Evolutionary conservation across 2,888 invertebrate species (phyloP).

Genomic region (Gastracanthus pulcherrimus): DNA sequence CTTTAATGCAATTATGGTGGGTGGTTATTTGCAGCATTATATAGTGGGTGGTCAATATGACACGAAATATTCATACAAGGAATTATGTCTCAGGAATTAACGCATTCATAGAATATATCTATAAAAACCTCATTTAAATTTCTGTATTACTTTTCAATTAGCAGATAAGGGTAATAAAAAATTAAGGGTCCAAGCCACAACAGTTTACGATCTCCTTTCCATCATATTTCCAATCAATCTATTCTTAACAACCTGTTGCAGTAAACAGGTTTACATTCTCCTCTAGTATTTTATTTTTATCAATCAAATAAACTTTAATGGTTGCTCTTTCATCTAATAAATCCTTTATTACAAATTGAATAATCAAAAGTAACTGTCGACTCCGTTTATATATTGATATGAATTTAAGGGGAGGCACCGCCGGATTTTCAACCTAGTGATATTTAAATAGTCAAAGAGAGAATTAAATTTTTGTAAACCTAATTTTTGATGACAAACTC

Average conservation of each 20-base stretch:
- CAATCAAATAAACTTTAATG: neutral
- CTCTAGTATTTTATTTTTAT: too few relatives aligned
- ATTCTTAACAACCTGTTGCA: neutral
- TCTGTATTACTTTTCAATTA: slow-evolving; percentile 2
- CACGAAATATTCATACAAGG: neutral
- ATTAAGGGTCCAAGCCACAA: neutral
- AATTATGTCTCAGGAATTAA: neutral
- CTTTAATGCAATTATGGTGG: too few relatives aligned
- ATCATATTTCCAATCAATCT: neutral
- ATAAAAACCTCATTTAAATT: neutral
- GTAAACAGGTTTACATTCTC: neutral
- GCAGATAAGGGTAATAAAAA: neutral
- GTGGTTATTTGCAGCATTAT: neutral
- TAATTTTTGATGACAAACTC: too few relatives aligned
- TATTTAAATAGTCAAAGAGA: too few relatives aligned
- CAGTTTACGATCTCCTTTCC: neutral
- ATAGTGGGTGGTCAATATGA: neutral
- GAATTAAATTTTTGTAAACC: too few relatives aligned
- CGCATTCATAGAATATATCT: neutral
- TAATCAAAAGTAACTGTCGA: too few relatives aligned
- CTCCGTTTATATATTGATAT: neutral
- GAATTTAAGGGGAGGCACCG: too few relatives aligned
- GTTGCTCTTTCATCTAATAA: neutral
- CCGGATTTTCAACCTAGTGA: too few relatives aligned
- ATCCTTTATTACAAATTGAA: neutral